phyloP scores from a whole-genome alignment of 2,888 invertebrate genomes.

The Euplexia lucipara region DNA sequence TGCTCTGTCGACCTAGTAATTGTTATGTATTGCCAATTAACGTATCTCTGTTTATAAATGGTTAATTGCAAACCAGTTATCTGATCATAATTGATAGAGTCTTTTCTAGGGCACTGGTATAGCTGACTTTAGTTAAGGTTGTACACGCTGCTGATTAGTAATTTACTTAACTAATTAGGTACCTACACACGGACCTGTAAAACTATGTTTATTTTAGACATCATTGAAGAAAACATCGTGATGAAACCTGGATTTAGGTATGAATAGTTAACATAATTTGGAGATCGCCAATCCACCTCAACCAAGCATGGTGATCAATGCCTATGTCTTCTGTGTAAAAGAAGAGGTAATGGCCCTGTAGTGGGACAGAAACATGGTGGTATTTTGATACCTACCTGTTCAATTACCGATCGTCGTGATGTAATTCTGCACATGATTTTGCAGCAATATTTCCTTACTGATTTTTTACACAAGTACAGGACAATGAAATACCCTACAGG shows the following conservation, averaged over 20 bases:
- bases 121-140: constrained; percentile 50
- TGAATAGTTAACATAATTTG: no score
- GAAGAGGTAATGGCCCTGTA: no score
- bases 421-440: no score
- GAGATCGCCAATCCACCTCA: no score
- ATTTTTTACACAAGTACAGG: constrained; percentile 1
- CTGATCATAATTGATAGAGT: constrained; percentile 42
- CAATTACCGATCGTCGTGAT: constrained; percentile 22
- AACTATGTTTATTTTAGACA: no score
- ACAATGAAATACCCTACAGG: not conserved
- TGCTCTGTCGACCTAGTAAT: constrained; percentile 33
- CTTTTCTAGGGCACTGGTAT: constrained; percentile 51
- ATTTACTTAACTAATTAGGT: constrained; percentile 32
- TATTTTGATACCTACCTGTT: no score
- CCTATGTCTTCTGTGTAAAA: no score
- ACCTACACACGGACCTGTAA: no score
- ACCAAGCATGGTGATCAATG: no score
- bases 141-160: constrained; percentile 49
- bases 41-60: constrained; percentile 41
- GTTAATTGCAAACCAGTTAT: constrained; percentile 38
- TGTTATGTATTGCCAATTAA: constrained; percentile 44
- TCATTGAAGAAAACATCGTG: no score
- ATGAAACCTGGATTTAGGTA: no score
- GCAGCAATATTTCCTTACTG: not conserved
- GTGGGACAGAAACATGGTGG: no score